Conservation (phyloP, 2,888 invertebrate species). For the Acronicta psi region DNA sequence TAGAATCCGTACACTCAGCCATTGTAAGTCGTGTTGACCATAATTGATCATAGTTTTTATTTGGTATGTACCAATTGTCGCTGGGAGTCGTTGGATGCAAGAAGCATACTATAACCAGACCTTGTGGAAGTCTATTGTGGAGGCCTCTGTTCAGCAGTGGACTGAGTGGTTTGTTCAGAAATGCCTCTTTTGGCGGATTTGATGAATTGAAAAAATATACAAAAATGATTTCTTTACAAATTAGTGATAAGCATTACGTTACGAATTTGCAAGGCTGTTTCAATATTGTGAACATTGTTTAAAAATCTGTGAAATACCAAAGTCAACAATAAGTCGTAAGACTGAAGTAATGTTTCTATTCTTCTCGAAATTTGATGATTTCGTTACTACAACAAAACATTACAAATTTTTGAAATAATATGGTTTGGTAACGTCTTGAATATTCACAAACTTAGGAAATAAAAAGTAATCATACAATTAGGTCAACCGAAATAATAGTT, state of each 20-base stretch:
- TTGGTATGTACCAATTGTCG: too few relatives aligned
- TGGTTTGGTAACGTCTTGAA: slow-evolving; percentile 35
- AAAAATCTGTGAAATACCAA: slow-evolving; percentile 49
- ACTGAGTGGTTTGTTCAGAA: too few relatives aligned
- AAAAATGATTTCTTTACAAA: slow-evolving; percentile 7
- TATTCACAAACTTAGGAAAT: slow-evolving; percentile 19
- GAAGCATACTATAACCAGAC: too few relatives aligned
- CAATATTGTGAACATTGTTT: slow-evolving; percentile 49
- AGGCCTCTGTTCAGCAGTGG: too few relatives aligned
- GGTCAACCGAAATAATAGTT: slow-evolving; percentile 8
- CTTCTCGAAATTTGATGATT: slow-evolving; percentile 43
- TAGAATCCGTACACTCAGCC: too few relatives aligned
- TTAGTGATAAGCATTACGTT: slow-evolving; percentile 18
- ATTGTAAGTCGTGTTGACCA: too few relatives aligned
- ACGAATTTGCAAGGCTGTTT: slow-evolving; percentile 40
- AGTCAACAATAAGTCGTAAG: slow-evolving; percentile 50
- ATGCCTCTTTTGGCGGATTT: too few relatives aligned
- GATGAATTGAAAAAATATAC: too few relatives aligned
- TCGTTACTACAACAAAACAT: slow-evolving; percentile 40
- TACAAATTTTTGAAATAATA: slow-evolving; percentile 35
- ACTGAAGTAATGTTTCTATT: slow-evolving; percentile 51
- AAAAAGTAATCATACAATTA: slow-evolving; percentile 10
- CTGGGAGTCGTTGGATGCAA: too few relatives aligned
- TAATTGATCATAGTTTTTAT: too few relatives aligned
- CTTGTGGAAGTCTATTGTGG: too few relatives aligned